phyloP scores from a whole-genome alignment of 2,797 vertebrate species.

The Telmatherina bonti region DNA sequence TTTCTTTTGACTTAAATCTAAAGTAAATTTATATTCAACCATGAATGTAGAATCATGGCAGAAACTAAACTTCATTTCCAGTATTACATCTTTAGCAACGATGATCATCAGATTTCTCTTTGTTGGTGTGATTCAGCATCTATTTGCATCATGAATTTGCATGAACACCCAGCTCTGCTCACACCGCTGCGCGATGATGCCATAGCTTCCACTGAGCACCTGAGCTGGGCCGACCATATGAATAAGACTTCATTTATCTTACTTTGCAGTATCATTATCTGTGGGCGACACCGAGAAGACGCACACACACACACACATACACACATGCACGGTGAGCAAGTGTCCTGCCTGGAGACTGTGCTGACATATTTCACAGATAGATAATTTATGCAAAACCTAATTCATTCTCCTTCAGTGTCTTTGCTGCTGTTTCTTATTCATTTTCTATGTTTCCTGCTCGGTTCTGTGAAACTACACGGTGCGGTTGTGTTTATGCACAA shows the following conservation, averaged over 20 bases:
- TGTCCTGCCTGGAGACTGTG: conserved; percentile 61
- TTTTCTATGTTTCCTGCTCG: conserved; percentile 39
- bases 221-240: conserved; percentile 26
- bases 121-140: not conserved
- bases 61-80: not conserved
- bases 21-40: no score
- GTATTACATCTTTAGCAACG: not conserved
- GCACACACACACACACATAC: conserved; percentile 17
- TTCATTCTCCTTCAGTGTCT: conserved; percentile 44
- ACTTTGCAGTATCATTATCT: conserved; percentile 55
- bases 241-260: conserved; percentile 67
- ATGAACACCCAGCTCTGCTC: conserved; percentile 19
- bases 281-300: conserved; percentile 40
- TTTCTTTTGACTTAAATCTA: not conserved
- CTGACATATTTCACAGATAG: conserved; percentile 47
- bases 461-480: conserved; percentile 33
- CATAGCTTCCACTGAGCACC: conserved; percentile 38
- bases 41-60: not conserved
- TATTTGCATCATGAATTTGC: not conserved
- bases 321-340: conserved; percentile 22
- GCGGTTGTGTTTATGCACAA: conserved; percentile 36
- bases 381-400: conserved; percentile 64
- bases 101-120: not conserved
- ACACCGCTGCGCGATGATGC: conserved; percentile 25
- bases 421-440: conserved; percentile 17